These are phyloP conservation scores for Eonycteris spelaea DNA, from an alignment of 2,113 vertebrate genomes.

Conservation along the genomic window DNA sequence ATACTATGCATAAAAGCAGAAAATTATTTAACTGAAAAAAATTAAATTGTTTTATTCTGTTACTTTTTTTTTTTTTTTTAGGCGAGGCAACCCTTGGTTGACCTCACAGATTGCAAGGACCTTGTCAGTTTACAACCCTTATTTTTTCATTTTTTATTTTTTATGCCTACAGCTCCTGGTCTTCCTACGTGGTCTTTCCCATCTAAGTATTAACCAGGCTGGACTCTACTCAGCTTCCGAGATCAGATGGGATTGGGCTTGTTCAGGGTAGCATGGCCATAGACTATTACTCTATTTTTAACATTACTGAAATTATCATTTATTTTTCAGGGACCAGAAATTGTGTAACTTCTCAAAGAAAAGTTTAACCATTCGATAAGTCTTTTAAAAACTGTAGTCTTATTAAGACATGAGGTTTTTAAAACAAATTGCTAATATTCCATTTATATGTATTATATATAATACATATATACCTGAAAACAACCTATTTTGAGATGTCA, in stretches of 20 bases:
- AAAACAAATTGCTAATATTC: neutral
- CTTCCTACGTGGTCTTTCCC: too few relatives aligned
- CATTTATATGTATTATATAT: neutral
- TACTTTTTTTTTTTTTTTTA: neutral
- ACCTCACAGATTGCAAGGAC: too few relatives aligned
- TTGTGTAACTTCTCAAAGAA: neutral
- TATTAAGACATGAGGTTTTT: neutral
- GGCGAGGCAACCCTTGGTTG: too few relatives aligned
- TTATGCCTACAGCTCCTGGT: too few relatives aligned
- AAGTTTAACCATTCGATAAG: neutral
- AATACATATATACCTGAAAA: neutral
- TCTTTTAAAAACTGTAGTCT: neutral
- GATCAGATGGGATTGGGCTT: too few relatives aligned
- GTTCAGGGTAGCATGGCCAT: too few relatives aligned
- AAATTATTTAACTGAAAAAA: neutral
- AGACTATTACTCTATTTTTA: neutral
- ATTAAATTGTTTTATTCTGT: neutral
- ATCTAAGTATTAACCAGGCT: too few relatives aligned
- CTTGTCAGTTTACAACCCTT: too few relatives aligned
- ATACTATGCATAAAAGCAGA: neutral
- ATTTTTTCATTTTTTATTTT: too few relatives aligned
- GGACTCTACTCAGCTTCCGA: too few relatives aligned
- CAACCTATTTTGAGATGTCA: neutral
- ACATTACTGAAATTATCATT: neutral
- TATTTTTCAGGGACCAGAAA: slow-evolving; percentile 26